A percentile compares a stretch with the other conserved stretches of the same genome.
Conservation (phyloP, 2,113 vertebrate genomes). For the Ivindomyrus marchei region DNA sequence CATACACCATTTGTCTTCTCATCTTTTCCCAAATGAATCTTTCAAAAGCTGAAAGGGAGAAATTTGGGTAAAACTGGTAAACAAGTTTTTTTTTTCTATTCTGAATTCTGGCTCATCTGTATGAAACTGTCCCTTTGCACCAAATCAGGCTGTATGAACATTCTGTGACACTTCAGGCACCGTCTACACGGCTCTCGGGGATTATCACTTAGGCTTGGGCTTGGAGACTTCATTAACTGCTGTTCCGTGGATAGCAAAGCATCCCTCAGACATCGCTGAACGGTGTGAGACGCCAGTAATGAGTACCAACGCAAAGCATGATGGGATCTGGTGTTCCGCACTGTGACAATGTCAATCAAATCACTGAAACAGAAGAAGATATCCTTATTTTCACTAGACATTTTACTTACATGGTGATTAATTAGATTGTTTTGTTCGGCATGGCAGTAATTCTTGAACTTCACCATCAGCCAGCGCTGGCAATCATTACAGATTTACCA, state of each 20-base stretch:
- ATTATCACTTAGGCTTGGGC: not conserved
- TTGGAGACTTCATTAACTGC: constrained; percentile 7
- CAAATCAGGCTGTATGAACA: constrained; percentile 6
- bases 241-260: not conserved
- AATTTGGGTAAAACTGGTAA: not conserved
- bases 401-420: not conserved
- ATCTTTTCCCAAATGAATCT: not conserved
- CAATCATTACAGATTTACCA: not conserved
- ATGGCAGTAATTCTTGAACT: not conserved
- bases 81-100: not conserved
- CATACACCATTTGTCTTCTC: not conserved
- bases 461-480: not conserved
- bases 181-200: not conserved
- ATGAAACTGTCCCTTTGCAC: not conserved
- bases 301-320: not conserved
- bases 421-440: not conserved
- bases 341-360: not conserved
- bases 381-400: constrained; percentile 10
- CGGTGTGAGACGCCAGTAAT: not conserved
- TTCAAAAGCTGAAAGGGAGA: not conserved
- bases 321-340: not conserved
- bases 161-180: constrained; percentile 11
- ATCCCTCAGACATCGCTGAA: not conserved
- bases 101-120: not conserved
- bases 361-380: not conserved